These are phyloP conservation scores for Ardeotis arabs DNA, from an alignment of 2,113 vertebrate genomes.

Conservation along the genomic window DNA sequence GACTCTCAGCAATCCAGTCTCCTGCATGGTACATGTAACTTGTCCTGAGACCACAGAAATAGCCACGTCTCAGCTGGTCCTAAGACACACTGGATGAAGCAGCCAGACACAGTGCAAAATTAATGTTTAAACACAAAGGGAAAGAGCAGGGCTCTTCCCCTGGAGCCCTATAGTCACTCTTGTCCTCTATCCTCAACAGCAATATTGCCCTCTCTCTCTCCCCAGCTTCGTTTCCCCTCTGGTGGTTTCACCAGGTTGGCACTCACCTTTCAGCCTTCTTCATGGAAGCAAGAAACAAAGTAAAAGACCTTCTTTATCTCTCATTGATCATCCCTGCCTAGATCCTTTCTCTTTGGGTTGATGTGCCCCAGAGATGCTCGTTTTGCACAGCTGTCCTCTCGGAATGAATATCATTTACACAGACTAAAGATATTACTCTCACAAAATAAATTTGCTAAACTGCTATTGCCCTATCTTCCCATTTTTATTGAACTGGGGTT, in stretches of 20 bases:
- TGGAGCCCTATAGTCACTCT: neutral
- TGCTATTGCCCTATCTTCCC: constrained; percentile 22
- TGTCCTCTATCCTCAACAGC: neutral
- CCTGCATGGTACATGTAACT: neutral
- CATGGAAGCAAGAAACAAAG: neutral
- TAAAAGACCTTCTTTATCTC: neutral
- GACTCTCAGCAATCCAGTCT: neutral
- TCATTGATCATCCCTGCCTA: neutral
- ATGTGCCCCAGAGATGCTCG: neutral
- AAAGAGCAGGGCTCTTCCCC: neutral
- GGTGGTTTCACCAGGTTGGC: neutral
- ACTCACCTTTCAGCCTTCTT: neutral
- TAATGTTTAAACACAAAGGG: neutral
- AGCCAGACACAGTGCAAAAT: neutral
- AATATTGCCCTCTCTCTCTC: neutral
- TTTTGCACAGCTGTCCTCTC: constrained; percentile 3
- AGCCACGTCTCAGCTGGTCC: neutral
- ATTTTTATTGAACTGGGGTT: constrained; percentile 23
- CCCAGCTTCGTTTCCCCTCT: neutral
- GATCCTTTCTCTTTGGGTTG: neutral
- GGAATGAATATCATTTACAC: neutral
- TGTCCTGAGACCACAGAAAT: neutral
- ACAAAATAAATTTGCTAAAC: constrained; percentile 49
- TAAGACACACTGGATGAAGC: neutral
- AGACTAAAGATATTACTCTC: constrained; percentile 2